Percentiles rank a stretch among this genome's conserved stretches.
These are phyloP conservation scores for Anneissia japonica DNA, from an alignment of 35 echinoderm and acorn worm species.

Conservation along the genomic window DNA sequence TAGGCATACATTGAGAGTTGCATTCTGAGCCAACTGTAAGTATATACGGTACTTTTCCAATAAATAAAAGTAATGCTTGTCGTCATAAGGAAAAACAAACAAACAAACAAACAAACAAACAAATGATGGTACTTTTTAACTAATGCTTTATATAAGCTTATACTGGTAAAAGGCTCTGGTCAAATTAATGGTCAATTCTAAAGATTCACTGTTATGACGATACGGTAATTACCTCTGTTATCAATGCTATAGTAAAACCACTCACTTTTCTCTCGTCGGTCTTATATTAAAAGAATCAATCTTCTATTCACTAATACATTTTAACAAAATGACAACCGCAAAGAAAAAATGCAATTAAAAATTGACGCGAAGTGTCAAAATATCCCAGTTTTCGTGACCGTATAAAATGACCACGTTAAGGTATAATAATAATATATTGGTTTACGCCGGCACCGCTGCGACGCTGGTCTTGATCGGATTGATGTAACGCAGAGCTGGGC, in stretches of 20 bases:
- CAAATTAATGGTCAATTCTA: too few species aligned
- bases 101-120: too few species aligned
- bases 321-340: not conserved
- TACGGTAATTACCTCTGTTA: not conserved
- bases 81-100: too few species aligned
- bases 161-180: too few species aligned
- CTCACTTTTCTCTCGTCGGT: slow-evolving; percentile 1
- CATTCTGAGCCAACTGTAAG: too few species aligned
- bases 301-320: not conserved
- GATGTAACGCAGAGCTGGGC: not conserved
- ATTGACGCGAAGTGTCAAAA: not conserved
- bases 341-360: not conserved
- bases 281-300: not conserved
- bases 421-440: not conserved
- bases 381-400: slow-evolving; percentile 1
- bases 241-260: not conserved
- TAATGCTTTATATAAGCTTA: too few species aligned
- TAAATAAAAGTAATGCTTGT: too few species aligned
- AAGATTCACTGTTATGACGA: too few species aligned
- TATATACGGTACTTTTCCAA: too few species aligned
- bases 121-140: too few species aligned
- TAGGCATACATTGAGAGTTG: too few species aligned
- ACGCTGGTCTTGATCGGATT: not conserved
- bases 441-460: not conserved
- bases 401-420: not conserved